These are phyloP conservation scores for Macrosoma leucophasiata DNA, from an alignment of 2,888 invertebrate genomes.

Conservation along the genomic window DNA sequence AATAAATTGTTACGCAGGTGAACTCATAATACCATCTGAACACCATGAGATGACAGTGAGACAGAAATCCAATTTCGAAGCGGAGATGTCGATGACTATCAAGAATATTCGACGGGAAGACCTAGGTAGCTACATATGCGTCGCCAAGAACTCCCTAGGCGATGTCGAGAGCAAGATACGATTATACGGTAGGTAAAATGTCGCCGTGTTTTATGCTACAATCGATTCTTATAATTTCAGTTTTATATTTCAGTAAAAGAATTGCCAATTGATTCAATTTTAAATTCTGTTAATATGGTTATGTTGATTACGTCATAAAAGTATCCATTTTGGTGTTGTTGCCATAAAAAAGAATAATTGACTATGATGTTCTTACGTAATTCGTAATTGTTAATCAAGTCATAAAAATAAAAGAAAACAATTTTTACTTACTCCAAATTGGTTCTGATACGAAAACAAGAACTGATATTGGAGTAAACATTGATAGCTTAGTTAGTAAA, in stretches of 20 bases:
- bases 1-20: conserved; percentile 76
- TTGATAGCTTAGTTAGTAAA: no score
- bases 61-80: conserved; percentile 87
- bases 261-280: neutral
- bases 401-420: no score
- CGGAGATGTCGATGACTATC: conserved; percentile 88
- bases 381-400: no score
- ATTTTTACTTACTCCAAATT: no score
- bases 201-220: neutral
- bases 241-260: neutral
- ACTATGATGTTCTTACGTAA: no score
- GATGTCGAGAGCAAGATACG: conserved; percentile 93
- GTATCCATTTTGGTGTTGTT: no score
- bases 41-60: conserved; percentile 86
- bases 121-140: conserved; percentile 89
- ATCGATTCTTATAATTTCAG: neutral
- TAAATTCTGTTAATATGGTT: no score
- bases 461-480: no score
- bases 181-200: conserved; percentile 81
- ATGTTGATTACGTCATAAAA: no score
- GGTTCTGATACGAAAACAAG: no score
- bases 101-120: conserved; percentile 85
- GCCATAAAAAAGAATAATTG: no score
- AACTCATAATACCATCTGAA: conserved; percentile 89
- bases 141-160: conserved; percentile 90